A percentile compares a stretch with the other conserved stretches of the same genome.
These are phyloP conservation scores for Ellobius talpinus DNA, from an alignment of 2,113 vertebrate species.

Conservation along the genomic window DNA sequence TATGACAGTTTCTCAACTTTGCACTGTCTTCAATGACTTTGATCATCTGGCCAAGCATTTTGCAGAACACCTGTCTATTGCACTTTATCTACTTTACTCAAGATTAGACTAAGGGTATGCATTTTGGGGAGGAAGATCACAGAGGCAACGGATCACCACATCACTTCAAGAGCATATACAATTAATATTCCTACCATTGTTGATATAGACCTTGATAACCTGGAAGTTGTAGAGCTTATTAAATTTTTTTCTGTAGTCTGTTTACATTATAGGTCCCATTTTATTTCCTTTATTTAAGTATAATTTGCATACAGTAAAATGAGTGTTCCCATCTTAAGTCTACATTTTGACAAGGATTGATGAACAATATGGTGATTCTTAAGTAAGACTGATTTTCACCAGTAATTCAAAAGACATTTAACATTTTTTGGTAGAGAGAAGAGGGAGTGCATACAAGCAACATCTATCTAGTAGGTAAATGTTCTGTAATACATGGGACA, in stretches of 20 bases:
- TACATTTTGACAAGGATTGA: background rate
- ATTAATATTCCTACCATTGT: background rate
- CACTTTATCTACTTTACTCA: constrained; percentile 35
- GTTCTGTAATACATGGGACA: background rate
- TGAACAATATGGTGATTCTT: background rate
- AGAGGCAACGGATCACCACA: background rate
- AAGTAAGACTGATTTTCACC: constrained; percentile 20
- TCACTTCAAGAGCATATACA: background rate
- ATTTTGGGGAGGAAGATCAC: constrained; percentile 21
- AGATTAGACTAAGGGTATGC: background rate
- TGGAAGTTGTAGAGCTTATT: background rate
- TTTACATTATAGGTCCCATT: background rate
- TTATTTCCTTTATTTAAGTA: constrained; percentile 38
- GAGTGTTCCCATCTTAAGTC: background rate
- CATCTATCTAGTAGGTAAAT: background rate
- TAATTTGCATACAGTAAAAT: constrained; percentile 10
- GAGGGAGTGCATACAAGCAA: background rate
- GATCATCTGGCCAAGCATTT: background rate
- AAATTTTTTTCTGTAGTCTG: background rate
- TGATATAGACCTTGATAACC: constrained; percentile 12
- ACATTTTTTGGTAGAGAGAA: constrained; percentile 40
- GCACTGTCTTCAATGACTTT: constrained; percentile 23
- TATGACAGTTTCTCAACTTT: constrained; percentile 34
- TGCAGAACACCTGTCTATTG: background rate
- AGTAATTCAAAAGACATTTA: background rate